Base-by-base conservation (phyloP, 2,888 invertebrate species). In the Siphlonurus alternatus region DNA sequence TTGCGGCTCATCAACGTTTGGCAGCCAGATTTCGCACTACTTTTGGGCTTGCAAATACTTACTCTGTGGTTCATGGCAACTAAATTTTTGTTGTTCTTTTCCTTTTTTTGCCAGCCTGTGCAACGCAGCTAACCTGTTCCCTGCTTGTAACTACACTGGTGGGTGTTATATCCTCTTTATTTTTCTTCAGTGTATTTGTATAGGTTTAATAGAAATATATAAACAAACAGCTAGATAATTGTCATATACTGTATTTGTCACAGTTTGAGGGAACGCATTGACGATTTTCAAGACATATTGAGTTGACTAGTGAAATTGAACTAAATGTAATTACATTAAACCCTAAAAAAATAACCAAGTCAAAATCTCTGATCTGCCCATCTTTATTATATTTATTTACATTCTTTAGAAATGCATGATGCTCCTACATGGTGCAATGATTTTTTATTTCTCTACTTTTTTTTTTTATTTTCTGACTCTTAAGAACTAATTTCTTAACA, bases 101-200 rank as follows among this genome's bases (percentile, higher is more conserved):
- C 62, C 59, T 65, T 65, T 63, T 65, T 64, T 38, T 38, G 38
- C 38, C 67, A 68, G 68, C 67, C 67, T 64, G 68, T 67, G 63
- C 67, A 66, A 63, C 65, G 65, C 68, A 68, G 68, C 67, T 68
- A 68, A 68, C 68, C 68, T 68, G 68, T 67, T 64, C 66, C 65
- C 66, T 66, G 67, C 67, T 67, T 67, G 67, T 66, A 63, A 64
- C 66, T 53, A 62, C 53, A 64, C 66, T 66, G 66, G 66, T 67
- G 66, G 67, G 67, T 67, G 65, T 66, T n/a, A n/a, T n/a, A 62
- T 62, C 56, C 65, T 65, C 64, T 64, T 66, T 63, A 38, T 38
- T 38, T 61, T 61, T 61, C 61, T 53, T 53, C 53, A 61, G 54
- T 25, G 53, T 61, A 38, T n/a, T 15, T 23, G 23, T 19, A 19